phyloP scores from a whole-genome alignment of 2,888 invertebrate species.

The Eueremaeus valkanovi region DNA sequence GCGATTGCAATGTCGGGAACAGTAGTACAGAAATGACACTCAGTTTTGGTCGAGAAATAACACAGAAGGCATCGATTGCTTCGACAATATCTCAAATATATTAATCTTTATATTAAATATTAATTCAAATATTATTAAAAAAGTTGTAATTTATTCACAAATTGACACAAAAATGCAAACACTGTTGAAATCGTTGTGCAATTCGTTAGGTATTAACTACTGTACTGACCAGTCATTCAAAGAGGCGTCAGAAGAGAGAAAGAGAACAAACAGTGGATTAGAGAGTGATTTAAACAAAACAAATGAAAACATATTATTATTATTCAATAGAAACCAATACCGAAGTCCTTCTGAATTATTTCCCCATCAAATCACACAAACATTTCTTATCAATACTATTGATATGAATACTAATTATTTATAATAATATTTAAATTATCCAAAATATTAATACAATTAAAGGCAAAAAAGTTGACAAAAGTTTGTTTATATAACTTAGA shows the following conservation, averaged over 20 bases:
- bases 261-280: slow-evolving; percentile 5
- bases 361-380: slow-evolving; percentile 21
- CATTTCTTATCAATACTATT: not conserved
- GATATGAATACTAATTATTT: too few species aligned
- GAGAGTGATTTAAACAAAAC: not conserved
- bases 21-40: too few species aligned
- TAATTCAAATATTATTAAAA: not conserved
- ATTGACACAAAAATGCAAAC: slow-evolving; percentile 25
- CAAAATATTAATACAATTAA: too few species aligned
- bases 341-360: slow-evolving; percentile 25
- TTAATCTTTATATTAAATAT: not conserved
- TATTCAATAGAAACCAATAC: not conserved
- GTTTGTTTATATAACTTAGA: too few species aligned
- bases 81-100: not conserved
- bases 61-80: slow-evolving; percentile 28
- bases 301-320: not conserved
- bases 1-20: not conserved
- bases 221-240: slow-evolving; percentile 17
- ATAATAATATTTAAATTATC: too few species aligned
- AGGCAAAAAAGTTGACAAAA: too few species aligned
- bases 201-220: not conserved
- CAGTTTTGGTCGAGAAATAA: slow-evolving; percentile 25
- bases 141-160: slow-evolving; percentile 2
- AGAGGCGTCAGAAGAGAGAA: not conserved
- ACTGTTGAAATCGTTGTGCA: slow-evolving; percentile 7